Conservation (phyloP, 2,888 invertebrate species). For the Drosophila koepferae region DNA sequence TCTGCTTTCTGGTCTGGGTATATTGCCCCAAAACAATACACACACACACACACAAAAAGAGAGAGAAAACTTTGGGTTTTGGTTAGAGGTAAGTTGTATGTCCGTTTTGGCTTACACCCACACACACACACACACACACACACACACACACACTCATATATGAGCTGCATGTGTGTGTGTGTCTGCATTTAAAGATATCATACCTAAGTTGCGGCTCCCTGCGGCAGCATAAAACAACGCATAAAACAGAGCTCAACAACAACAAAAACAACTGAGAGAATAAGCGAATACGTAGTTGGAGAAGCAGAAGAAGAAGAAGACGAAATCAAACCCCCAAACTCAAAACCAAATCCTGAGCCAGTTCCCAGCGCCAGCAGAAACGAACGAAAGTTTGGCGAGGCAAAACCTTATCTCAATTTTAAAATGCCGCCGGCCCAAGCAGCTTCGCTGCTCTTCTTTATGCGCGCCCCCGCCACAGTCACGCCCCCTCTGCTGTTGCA, state of each 20-base stretch:
- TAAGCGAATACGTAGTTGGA: constrained; percentile 18
- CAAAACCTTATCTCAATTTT: constrained; percentile 85
- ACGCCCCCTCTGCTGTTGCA: background rate
- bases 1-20: constrained; percentile 45
- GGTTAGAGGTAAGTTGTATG: constrained; percentile 56
- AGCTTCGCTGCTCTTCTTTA: constrained; percentile 11
- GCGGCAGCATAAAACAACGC: constrained; percentile 72
- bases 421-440: constrained; percentile 59
- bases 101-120: constrained; percentile 69
- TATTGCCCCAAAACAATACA: constrained; percentile 62
- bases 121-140: constrained; percentile 1
- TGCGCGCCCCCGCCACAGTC: constrained; percentile 1
- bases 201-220: constrained; percentile 71
- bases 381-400: constrained; percentile 83
- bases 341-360: constrained; percentile 44
- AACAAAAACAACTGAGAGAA: constrained; percentile 21
- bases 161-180: constrained; percentile 39
- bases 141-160: constrained; percentile 6
- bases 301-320: constrained; percentile 23
- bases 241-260: constrained; percentile 44
- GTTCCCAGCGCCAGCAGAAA: constrained; percentile 45
- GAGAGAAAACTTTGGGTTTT: constrained; percentile 45
- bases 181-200: constrained; percentile 81
- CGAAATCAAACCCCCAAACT: constrained; percentile 42
- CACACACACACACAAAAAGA: constrained; percentile 22